A percentile compares a stretch with the other conserved stretches of the same genome.
phyloP scores from a whole-genome alignment of 2,888 invertebrate genomes.

The Nemurella pictetii region DNA sequence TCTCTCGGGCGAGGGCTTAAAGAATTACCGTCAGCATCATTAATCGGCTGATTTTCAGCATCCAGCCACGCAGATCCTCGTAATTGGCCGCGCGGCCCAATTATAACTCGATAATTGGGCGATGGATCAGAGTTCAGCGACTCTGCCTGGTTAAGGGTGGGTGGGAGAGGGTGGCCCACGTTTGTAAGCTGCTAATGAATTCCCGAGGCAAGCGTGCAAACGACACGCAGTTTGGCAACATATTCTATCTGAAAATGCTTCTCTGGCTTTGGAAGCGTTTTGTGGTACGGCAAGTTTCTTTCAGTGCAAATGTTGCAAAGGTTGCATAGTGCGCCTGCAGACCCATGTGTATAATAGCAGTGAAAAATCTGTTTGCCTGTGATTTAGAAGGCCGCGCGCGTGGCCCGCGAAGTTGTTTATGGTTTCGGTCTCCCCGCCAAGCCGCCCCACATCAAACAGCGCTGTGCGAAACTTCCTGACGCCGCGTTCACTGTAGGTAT shows the following conservation, averaged over 20 bases:
- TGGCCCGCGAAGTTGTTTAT: neutral
- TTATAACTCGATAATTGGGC: neutral
- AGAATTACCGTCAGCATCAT: neutral
- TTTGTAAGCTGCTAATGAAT: neutral
- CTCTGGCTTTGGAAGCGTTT: too few relatives aligned
- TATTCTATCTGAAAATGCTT: neutral
- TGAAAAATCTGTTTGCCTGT: neutral
- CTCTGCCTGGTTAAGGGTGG: neutral
- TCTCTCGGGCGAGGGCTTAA: neutral
- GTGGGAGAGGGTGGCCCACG: neutral
- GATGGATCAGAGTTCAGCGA: neutral
- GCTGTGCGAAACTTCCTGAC: neutral
- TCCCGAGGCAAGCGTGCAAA: neutral
- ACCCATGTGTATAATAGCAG: neutral
- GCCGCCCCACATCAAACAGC: neutral
- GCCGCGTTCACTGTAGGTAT: neutral
- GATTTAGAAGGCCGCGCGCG: neutral
- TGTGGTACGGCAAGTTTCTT: neutral
- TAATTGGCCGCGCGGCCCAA: neutral
- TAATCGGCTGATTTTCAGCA: neutral
- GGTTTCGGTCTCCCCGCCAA: neutral
- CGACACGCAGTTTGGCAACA: neutral
- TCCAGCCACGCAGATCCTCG: neutral
- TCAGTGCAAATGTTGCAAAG: neutral
- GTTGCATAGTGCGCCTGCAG: neutral